phyloP scores from a whole-genome alignment of 2,888 invertebrate genomes.

The Chalcosyrphus nemorum region DNA sequence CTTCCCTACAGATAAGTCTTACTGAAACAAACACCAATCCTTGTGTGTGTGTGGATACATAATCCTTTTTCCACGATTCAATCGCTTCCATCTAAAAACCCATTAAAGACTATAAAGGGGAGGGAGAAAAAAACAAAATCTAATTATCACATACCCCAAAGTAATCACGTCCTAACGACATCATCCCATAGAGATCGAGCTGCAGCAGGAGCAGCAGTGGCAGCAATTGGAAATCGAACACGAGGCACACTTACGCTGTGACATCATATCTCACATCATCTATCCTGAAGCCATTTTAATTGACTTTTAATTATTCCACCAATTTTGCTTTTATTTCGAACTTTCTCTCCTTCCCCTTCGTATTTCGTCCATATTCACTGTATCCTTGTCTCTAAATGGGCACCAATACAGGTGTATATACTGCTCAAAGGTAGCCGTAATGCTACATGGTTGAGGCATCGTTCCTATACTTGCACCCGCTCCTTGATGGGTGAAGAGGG shows the following conservation, averaged over 20 bases:
- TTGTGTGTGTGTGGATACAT: background rate
- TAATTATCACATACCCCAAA: conserved; percentile 21
- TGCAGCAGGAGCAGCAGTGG: background rate
- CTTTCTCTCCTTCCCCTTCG: background rate
- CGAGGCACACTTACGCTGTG: conserved; percentile 22
- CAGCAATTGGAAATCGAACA: conserved; percentile 20
- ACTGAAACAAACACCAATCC: too few species aligned
- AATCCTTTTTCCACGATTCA: background rate
- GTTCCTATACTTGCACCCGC: background rate
- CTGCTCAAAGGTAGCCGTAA: background rate
- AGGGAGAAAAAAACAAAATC: conserved; percentile 17
- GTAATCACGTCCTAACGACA: conserved; percentile 28
- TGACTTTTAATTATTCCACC: conserved; percentile 49
- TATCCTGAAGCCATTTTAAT: conserved; percentile 45
- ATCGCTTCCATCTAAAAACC: background rate
- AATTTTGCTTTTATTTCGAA: conserved; percentile 37
- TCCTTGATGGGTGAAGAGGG: background rate
- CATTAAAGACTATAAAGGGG: background rate
- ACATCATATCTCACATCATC: conserved; percentile 49
- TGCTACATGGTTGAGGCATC: background rate
- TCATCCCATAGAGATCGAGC: too few species aligned
- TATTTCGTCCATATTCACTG: background rate
- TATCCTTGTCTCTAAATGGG: background rate
- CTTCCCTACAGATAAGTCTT: too few species aligned
- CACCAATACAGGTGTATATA: background rate